A percentile compares a stretch with the other conserved stretches of the same genome.
Conservation (phyloP, 2,113 vertebrate genomes). For the Xiphophorus maculatus region DNA sequence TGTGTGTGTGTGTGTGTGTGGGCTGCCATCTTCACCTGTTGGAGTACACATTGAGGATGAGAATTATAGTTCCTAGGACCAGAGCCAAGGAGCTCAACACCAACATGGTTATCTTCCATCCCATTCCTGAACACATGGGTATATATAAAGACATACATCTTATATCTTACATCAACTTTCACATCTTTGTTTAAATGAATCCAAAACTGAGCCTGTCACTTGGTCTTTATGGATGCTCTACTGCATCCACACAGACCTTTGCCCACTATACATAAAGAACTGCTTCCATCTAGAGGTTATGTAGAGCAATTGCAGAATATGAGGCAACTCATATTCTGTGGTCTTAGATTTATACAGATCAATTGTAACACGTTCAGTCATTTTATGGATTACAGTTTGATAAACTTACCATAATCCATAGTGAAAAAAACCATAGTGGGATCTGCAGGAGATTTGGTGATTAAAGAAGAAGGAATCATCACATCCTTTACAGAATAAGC, state of each 20-base stretch:
- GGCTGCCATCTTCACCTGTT: slow-evolving; percentile 81
- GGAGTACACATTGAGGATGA: slow-evolving; percentile 84
- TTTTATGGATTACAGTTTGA: background rate
- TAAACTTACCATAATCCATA: slow-evolving; percentile 75
- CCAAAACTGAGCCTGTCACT: background rate
- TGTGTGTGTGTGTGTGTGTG: background rate
- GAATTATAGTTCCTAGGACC: slow-evolving; percentile 83
- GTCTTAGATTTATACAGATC: background rate
- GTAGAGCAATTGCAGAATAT: background rate
- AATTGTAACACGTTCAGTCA: background rate
- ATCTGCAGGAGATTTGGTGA: slow-evolving; percentile 50
- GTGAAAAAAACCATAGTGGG: slow-evolving; percentile 67
- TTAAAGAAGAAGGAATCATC: slow-evolving; percentile 6
- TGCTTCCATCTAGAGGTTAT: slow-evolving; percentile 65
- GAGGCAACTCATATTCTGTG: background rate
- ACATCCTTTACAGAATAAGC: slow-evolving; percentile 12
- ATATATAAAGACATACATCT: background rate
- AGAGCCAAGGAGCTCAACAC: slow-evolving; percentile 86
- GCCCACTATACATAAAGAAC: slow-evolving; percentile 10
- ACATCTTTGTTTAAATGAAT: background rate
- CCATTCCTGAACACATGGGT: slow-evolving; percentile 74
- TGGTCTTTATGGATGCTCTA: slow-evolving; percentile 2
- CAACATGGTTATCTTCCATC: slow-evolving; percentile 88
- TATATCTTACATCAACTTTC: background rate
- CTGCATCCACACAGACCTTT: background rate